Evolutionary conservation across 35 echinoderm and acorn worm species (phyloP), one percentile per base, ranked within the genome.

Genomic region (Chiridota heheva): DNA sequence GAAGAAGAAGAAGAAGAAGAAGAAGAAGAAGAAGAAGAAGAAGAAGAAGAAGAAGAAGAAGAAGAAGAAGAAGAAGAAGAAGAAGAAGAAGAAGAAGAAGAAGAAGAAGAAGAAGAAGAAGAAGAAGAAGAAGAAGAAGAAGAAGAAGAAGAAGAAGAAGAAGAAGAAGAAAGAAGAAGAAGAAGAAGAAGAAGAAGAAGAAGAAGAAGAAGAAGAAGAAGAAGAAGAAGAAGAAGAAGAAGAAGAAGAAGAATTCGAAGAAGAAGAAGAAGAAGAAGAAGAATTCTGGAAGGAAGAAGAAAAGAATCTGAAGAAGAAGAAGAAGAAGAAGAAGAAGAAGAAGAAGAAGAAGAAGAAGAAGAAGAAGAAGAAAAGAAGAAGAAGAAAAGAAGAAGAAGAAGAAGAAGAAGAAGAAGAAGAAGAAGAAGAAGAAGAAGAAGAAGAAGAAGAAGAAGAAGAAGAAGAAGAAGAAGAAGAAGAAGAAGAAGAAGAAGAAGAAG

Each of bases 61-160:
- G 40, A 37, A 70, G 67, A 70, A 37, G 40, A 37, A 70, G 67
- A 70, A 37, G 40, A 37, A 70, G 67, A 70, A 37, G 40, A 37
- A 70, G 67, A 70, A 37, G 40, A 37, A 70, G 67, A 70, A 37
- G 40, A 37, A 70, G 67, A 70, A 37, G 40, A 37, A 70, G 67
- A 70, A 37, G 40, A 37, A 70, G 67, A 70, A 37, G 40, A 37
- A 70, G 67, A 70, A 37, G 40, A 37, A 70, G 67, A 70, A 37
- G 40, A 37, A 70, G 67, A 70, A 37, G 40, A 37, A 70, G 67
- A 70, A 37, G 40, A 37, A 70, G 13, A 70, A 37, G 40, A 7
- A 70, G 67, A 70, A 7, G 40, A 37, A 70, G 67, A 70, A 37
- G 40, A 7, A 70, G 67, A 70, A 37, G 40, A 37, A 70, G 67